Evolutionary conservation across 2,888 invertebrate species (phyloP), one percentile per base, ranked within the genome.

Genomic region (Andrena marginata): DNA sequence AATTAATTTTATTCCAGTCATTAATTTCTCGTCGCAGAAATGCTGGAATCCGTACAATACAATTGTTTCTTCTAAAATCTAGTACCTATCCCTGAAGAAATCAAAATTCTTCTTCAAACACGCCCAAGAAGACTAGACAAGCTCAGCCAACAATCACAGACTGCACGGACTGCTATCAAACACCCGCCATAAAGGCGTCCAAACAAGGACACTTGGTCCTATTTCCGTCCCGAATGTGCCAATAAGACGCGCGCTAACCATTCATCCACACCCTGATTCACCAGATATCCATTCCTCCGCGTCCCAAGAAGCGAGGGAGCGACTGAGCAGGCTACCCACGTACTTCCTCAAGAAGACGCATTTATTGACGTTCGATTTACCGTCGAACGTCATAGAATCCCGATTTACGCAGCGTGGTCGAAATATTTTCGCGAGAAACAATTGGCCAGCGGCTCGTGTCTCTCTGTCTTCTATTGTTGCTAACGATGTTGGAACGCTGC

Each of bases 401-500:
- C 35, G 35, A 20, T 10, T 5, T 20, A 2, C 31, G 16, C 20
- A 13, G 29, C 26, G 31, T 20, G 10, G 60, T 35, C 63, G 56
- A 75, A 69, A 74, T 72, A 56, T 81, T 62, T 70, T 65, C 48
- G 64, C 54, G 59, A 77, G 67, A 78, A 78, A 86, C 78, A 86
- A 86, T 80, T 48, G 59, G 16, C 70, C 31, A 64, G n/a, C 33
- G n/a, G 29, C 23, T 42, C 48, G 3, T 56, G 48, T 8, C 35
- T 23, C 20, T 13, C 49, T n/a, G 6, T 10, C 8, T 29, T 54
- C 23, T 56, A 77, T 71, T 77, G 77, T 86, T 20, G 80, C 8
- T 16, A 54, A 84, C 80, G 81, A 81, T 79, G 31, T 42, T 68
- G 23, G 59, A 71, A 79, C 60, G 56, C 51, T 68, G 70, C 63